Conservation (phyloP, 2,113 vertebrate genomes). For the Cephalopterus ornatus region DNA sequence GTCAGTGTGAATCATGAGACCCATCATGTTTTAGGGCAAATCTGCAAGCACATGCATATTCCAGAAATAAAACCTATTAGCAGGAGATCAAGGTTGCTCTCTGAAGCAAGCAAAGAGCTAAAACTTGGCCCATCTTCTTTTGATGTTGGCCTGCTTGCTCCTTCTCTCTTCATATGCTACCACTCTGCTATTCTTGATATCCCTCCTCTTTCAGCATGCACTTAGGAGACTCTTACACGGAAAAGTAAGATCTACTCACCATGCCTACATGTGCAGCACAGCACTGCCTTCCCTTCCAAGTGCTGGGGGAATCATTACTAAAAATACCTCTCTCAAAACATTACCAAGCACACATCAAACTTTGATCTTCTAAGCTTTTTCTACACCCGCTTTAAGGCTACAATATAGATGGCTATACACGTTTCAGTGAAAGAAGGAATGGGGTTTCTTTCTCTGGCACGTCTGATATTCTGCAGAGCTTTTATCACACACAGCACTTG, state of each 20-base stretch:
- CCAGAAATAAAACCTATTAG: constrained; percentile 55
- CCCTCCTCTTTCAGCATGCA: not conserved
- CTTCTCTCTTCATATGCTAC: not conserved
- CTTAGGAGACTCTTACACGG: not conserved
- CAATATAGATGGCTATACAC: rapidly evolving
- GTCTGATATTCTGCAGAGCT: not conserved
- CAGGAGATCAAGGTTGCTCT: constrained; percentile 32
- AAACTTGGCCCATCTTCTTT: not conserved
- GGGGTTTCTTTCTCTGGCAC: not conserved
- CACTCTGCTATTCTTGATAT: not conserved
- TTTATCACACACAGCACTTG: not conserved
- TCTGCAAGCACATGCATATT: constrained; percentile 22
- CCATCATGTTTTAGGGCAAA: constrained; percentile 25
- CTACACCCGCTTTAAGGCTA: not conserved
- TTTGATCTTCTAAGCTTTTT: constrained; percentile 33
- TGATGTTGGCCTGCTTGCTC: not conserved
- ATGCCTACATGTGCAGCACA: constrained; percentile 25
- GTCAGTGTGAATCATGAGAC: constrained; percentile 40
- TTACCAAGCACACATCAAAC: constrained; percentile 7
- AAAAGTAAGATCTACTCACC: not conserved
- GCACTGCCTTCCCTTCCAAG: constrained; percentile 2
- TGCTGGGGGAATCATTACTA: not conserved
- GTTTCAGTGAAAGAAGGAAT: not conserved
- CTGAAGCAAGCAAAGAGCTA: constrained; percentile 7
- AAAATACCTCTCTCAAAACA: not conserved